phyloP scores from a whole-genome alignment of 2,797 vertebrate genomes.

The Cossypha heuglini region DNA sequence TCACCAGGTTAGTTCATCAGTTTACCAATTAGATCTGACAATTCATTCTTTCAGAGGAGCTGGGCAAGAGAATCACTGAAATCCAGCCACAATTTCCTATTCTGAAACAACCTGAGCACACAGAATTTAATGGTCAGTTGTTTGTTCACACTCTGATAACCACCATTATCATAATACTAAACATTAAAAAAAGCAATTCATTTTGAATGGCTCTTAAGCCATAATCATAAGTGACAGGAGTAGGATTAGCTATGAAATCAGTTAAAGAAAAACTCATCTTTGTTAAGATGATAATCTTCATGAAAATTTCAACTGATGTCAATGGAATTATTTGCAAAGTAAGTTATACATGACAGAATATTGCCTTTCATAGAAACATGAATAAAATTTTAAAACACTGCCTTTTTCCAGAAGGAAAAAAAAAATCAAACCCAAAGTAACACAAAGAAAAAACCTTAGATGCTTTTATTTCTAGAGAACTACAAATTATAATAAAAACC shows the following conservation, averaged over 20 bases:
- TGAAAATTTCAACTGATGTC: neutral
- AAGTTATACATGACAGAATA: neutral
- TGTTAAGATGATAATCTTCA: neutral
- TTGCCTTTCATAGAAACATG: neutral
- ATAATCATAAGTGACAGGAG: neutral
- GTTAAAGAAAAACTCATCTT: neutral
- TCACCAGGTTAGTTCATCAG: neutral
- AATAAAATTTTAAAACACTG: neutral
- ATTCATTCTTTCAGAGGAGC: neutral
- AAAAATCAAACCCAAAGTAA: neutral
- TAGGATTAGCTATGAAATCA: neutral
- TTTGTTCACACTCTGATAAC: neutral
- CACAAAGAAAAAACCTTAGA: fast-evolving
- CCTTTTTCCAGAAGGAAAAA: neutral
- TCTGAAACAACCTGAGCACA: neutral
- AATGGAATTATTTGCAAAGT: neutral
- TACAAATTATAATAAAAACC: neutral
- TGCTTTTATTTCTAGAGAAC: neutral
- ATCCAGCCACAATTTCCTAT: neutral
- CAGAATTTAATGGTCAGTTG: neutral
- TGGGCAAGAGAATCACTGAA: neutral
- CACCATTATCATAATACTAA: neutral
- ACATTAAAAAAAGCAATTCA: neutral
- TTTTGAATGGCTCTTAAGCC: neutral
- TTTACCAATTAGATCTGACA: neutral